Conservation (phyloP, 2,113 vertebrate genomes). For the Pelecanus crispus region DNA sequence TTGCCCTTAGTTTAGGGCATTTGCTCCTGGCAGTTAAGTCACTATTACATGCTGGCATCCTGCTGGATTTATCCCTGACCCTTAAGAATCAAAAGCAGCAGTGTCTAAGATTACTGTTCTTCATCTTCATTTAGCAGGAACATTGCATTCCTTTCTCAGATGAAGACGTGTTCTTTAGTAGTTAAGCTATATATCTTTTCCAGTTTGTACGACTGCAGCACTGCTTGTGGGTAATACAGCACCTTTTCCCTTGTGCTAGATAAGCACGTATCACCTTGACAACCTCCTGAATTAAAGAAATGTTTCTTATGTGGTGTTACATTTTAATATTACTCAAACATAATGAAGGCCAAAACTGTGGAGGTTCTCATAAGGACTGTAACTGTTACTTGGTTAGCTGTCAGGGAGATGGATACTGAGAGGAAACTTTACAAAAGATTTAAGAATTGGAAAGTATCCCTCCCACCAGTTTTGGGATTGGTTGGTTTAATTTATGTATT, state of each 20-base stretch:
- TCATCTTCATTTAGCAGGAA: not conserved
- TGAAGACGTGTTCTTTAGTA: not conserved
- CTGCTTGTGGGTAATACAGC: rapidly evolving
- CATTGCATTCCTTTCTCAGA: not conserved
- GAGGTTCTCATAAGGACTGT: not conserved
- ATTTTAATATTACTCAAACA: not conserved
- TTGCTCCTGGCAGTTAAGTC: not conserved
- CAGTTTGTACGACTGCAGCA: not conserved
- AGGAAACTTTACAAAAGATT: not conserved
- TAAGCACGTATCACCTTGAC: too few relatives aligned
- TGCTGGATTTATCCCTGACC: not conserved
- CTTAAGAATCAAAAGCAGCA: not conserved
- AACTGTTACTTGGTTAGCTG: not conserved
- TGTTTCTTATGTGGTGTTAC: rapidly evolving
- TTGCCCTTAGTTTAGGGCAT: not conserved
- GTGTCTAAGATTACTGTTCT: not conserved
- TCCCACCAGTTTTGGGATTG: not conserved
- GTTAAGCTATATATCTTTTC: not conserved
- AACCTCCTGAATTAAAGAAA: not conserved
- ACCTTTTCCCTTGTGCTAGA: not conserved
- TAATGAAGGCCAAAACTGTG: not conserved
- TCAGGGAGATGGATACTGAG: not conserved
- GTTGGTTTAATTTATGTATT: not conserved
- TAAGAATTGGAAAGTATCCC: not conserved
- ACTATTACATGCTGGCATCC: not conserved